Evolutionary conservation across 2,797 vertebrate genomes (phyloP).

Genomic region (Vireo griseus): DNA sequence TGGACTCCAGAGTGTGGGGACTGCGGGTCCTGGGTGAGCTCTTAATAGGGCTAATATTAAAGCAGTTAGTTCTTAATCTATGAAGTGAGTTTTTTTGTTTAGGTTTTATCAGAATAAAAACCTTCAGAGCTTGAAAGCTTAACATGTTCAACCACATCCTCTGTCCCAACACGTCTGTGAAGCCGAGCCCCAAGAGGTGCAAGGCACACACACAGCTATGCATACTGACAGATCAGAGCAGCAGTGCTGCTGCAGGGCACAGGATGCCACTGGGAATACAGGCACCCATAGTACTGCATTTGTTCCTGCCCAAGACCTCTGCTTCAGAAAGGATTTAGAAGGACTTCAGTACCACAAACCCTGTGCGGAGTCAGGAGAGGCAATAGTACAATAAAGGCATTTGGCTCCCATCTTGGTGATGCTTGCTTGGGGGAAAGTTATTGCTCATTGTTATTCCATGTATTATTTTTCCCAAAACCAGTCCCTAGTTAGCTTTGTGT

Average conservation of each 20-base stretch:
- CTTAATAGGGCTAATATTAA: not conserved
- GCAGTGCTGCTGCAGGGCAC: not conserved
- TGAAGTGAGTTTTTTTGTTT: not conserved
- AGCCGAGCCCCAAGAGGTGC: accelerated
- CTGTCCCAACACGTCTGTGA: not conserved
- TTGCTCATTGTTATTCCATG: not conserved
- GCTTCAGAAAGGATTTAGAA: not conserved
- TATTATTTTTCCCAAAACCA: not conserved
- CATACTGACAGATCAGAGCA: not conserved
- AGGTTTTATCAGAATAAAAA: not conserved
- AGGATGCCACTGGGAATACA: not conserved
- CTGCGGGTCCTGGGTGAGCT: not conserved
- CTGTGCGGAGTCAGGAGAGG: too few species aligned
- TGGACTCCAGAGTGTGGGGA: not conserved
- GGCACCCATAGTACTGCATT: too few species aligned
- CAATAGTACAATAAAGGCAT: not conserved
- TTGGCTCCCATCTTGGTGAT: not conserved
- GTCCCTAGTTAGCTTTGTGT: not conserved
- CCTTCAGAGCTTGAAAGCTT: not conserved
- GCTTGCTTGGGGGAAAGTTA: not conserved
- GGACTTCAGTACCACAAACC: not conserved
- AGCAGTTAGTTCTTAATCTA: not conserved
- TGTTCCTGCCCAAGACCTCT: not conserved
- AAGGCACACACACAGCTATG: accelerated
- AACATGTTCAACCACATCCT: not conserved